Evolutionary conservation across 2,113 vertebrate genomes (phyloP).

Genomic region (Amazona vittata): DNA sequence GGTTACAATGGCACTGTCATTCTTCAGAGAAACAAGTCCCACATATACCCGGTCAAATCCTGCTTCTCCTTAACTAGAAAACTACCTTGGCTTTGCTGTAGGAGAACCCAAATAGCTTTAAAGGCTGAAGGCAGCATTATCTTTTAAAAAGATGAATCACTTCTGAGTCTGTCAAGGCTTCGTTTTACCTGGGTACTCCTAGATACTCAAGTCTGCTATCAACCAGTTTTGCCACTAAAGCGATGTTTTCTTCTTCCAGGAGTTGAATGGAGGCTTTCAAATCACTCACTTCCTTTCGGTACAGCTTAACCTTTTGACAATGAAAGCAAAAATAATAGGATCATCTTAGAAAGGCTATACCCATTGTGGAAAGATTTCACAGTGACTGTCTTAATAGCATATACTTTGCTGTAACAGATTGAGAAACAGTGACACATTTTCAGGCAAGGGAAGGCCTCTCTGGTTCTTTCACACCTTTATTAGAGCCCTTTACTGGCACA

Average conservation of each 20-base stretch:
- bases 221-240: conserved; percentile 72
- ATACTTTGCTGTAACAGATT: neutral
- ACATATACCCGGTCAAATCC: neutral
- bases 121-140: neutral
- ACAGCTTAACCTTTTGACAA: conserved; percentile 71
- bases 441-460: neutral
- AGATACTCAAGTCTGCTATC: conserved; percentile 70
- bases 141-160: neutral
- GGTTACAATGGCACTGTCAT: neutral
- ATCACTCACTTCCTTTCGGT: conserved; percentile 66
- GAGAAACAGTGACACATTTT: neutral
- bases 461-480: neutral
- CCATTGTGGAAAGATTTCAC: neutral
- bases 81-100: neutral
- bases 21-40: neutral
- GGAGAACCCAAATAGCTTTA: neutral
- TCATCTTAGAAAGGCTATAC: neutral
- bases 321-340: neutral
- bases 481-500: neutral
- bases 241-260: conserved; percentile 81
- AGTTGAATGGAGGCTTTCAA: conserved; percentile 70
- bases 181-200: conserved; percentile 70
- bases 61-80: neutral
- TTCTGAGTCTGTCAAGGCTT: neutral
- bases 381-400: neutral